Evolutionary conservation across 2,888 invertebrate species (phyloP), one percentile per base, ranked within the genome.

Genomic region (Rotaria sp.): DNA sequence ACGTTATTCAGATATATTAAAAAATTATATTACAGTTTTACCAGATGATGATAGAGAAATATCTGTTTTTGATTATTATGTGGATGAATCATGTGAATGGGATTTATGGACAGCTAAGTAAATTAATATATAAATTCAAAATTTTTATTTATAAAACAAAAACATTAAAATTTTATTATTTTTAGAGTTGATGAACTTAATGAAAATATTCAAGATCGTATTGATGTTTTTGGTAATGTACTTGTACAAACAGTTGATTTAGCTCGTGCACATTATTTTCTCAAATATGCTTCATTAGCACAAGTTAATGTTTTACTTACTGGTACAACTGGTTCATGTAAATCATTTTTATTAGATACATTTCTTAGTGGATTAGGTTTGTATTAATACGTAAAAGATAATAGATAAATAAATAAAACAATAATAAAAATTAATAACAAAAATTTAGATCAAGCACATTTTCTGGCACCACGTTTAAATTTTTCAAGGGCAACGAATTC

Each of bases 51-150:
- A 91, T 88, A 88, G 90, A 30, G 90, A 91, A 87, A 91, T 91
- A 87, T 90, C 90, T 88, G 90, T 91, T 87, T 91, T 91, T 89
- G 91, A 91, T 88, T 91, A 91, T 88, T 91, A 91, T 88, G 91
- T 91, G 52, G 91, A 91, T 88, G 91, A 91, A 88, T 90, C 90
- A 45, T 91, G 91, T 50, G 91, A 91, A 87, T 91, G 91, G 91
- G 91, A 91, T 85, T 90, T 90, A 2, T 91, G 91, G 91, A 89
- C 89, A 15, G 90, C 90, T 24, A 89, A 89, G 90, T 90, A 85
- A 87, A 41, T n/a, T 15, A 30, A 15, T 18, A n/a, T 26, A 75
- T 2, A 75, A 24, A 75, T 26, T 38, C 18, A 41, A 75, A 8
- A 3, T 1, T 45, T 45, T 11, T 5, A 8, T 45, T n/a, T 74